Conservation (phyloP, 2,888 invertebrate genomes). For the Dusona sp. region DNA sequence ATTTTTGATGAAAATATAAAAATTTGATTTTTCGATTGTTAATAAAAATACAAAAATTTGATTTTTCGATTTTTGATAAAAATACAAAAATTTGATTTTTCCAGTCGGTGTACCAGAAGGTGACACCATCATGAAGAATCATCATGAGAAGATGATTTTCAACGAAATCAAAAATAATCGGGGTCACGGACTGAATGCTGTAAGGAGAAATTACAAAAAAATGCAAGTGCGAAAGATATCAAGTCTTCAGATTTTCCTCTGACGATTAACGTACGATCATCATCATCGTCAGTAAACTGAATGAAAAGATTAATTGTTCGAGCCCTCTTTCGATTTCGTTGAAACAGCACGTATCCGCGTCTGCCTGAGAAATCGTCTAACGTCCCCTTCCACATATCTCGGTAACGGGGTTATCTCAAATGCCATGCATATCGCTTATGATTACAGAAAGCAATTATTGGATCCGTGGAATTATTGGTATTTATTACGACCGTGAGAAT, state of each 20-base stretch:
- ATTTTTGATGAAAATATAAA: too few relatives aligned
- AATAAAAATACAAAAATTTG: too few relatives aligned
- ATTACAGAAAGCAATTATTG: constrained; percentile 18
- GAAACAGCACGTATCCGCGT: constrained; percentile 1
- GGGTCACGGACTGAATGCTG: neutral
- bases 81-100: too few relatives aligned
- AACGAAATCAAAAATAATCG: too few relatives aligned
- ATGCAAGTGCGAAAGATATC: neutral
- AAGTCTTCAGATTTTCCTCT: neutral
- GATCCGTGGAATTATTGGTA: constrained; percentile 1
- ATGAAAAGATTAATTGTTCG: constrained; percentile 54
- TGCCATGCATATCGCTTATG: constrained; percentile 14
- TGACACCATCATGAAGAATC: too few relatives aligned
- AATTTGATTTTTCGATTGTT: too few relatives aligned
- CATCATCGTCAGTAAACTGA: constrained; percentile 13
- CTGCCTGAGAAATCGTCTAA: neutral
- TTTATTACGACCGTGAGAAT: neutral
- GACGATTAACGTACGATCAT: neutral
- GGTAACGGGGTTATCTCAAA: constrained; percentile 16
- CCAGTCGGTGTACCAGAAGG: too few relatives aligned
- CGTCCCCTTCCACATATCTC: constrained; percentile 3
- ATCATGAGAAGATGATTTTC: too few relatives aligned
- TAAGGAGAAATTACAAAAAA: neutral
- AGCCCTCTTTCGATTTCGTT: constrained; percentile 8
- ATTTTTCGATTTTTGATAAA: too few relatives aligned